Conservation (phyloP, 2,797 vertebrate species). For the Leptodactylus fallax region DNA sequence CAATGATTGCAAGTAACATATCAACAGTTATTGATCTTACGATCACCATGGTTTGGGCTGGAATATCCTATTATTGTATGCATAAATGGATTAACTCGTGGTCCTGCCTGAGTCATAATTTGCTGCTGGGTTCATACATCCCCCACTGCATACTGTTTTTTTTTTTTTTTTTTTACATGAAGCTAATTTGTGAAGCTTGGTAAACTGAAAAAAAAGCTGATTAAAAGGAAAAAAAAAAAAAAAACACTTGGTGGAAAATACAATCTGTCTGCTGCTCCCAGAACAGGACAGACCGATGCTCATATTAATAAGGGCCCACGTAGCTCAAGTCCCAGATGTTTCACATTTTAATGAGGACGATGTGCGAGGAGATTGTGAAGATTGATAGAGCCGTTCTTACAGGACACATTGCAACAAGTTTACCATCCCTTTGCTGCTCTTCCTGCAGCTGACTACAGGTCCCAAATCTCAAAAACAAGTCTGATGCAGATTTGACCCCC, state of each 20-base stretch:
- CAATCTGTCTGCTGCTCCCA: conserved; percentile 46
- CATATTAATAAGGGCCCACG: conserved; percentile 73
- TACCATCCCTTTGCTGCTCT: conserved; percentile 59
- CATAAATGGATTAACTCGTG: conserved; percentile 65
- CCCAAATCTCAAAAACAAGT: background rate
- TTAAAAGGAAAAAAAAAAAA: conserved; percentile 30
- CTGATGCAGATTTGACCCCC: background rate
- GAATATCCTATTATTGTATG: conserved; percentile 68
- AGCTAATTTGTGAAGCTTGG: conserved; percentile 45
- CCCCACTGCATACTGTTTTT: conserved; percentile 51
- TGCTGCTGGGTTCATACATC: conserved; percentile 50
- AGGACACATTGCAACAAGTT: conserved; percentile 67
- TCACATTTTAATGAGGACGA: conserved; percentile 77
- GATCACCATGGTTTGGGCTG: conserved; percentile 69
- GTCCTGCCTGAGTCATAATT: conserved; percentile 64
- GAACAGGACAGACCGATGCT: conserved; percentile 52
- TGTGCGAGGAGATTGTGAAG: conserved; percentile 71
- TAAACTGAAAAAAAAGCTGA: conserved; percentile 31
- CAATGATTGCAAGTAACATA: conserved; percentile 35
- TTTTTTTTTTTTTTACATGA: conserved; percentile 47
- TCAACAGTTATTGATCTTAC: conserved; percentile 54
- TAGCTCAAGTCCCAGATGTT: conserved; percentile 71
- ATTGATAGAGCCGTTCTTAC: conserved; percentile 71
- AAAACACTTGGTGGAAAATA: conserved; percentile 44
- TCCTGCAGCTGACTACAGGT: background rate